Base-by-base conservation (phyloP, 2,888 invertebrate species). In the Lepidochrysops patricia region DNA sequence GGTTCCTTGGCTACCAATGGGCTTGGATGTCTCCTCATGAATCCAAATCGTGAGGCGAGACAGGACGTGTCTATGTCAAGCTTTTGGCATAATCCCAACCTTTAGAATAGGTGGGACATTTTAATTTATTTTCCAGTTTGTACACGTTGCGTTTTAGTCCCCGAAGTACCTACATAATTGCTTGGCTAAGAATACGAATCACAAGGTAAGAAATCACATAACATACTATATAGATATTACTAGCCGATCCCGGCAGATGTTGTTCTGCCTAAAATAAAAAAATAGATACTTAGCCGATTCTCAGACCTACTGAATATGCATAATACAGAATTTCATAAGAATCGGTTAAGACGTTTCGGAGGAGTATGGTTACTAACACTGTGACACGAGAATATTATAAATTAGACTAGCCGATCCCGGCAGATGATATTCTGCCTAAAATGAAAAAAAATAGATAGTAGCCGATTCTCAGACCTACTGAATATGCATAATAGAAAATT, bases 11-110 rank as follows among this genome's bases (percentile, higher is more conserved):
- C 58, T 50, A 50, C 35, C 49, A 50, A 58, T 58, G 34, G 58
- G 35, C 43, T 27, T 43, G 43, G 43, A 57, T 57, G 64, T 66
- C 68, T 73, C 70, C 70, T 72, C 71, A 66, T 70, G 70, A 72
- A 72, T 71, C 71, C 70, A 71, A 72, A 74, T 71, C 66, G 70
- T 67, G 66, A 67, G 71, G 69, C 74, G 71, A 75, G 75, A 79
- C 78, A 74, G 71, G 75, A 70, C 73, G 70, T 66, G 72, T 75
- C 77, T 77, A 75, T 80, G 79, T 80, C 80, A 75, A 76, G 73
- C 70, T 72, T 74, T 83, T 83, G 83, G 82, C 84, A 74, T 75
- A 72, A 78, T 75, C 79, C 83, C 83, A 83, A 82, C 79, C 79
- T 71, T 72, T 68, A 71, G 73, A 71, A 75, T 76, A 79, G 78